Base-by-base conservation (phyloP, 1,140 invertebrate genomes). In the Ganaspis sp. region DNA sequence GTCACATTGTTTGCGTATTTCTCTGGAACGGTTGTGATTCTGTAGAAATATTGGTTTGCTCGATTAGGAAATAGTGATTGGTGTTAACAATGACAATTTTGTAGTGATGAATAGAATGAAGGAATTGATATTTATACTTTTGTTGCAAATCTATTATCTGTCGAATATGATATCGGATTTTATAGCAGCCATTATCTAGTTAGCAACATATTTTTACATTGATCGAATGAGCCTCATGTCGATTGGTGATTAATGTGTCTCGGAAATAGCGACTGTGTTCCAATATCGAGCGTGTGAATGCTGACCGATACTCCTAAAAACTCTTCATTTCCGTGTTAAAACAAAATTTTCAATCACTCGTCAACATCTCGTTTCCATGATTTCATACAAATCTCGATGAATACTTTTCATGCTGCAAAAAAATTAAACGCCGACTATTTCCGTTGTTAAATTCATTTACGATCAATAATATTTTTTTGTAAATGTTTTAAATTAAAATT, bases 71-170 rank as follows among this genome's bases (percentile, higher is more conserved):
- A 49, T 49, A 49, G 15, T 64, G 58, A 64, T 64, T 64, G 58
- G 23, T 26, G 26, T 64, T 64, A 29, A 64, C 58, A 26, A 34
- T 12, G 26, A n/a, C 23, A 29, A 34, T 23, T 64, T 64, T 1
- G 4, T 12, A 15, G 15, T 64, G 23, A 64, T 34, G 11, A 64
- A 34, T 64, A 26, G 23, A 4, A 15, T 29, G 0, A 26, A 9
- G 12, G 9, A 26, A 64, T 29, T 64, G 58, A 64, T 15, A n/a
- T 64, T 64, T 64, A 29, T 26, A 64, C 23, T 15, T 42, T 77
- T 70, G 82, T 85, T 71, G 81, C 83, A 88, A 82, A 71, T 82
- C 77, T 75, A 83, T 86, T 87, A 84, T 84, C 75, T 81, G 74
- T 17, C 6, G 64, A 77, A 74, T 71, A 74, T 76, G 74, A 77